Conservation (phyloP, 2,797 vertebrate species). For the Arnoldichthys spilopterus region DNA sequence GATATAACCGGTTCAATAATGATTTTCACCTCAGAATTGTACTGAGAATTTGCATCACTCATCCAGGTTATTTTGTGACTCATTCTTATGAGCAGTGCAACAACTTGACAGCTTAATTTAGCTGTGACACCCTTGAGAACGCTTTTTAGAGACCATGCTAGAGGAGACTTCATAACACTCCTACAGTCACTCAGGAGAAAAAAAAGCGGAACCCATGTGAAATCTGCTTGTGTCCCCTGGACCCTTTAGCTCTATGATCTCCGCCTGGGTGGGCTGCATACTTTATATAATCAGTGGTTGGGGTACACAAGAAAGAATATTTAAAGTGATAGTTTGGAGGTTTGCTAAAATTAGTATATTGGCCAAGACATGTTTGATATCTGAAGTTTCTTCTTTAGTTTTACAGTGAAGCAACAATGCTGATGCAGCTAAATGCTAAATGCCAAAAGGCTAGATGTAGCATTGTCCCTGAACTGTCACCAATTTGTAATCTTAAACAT, state of each 20-base stretch:
- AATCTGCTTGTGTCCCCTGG: conserved; percentile 13
- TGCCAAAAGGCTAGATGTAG: neutral
- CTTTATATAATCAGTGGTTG: conserved; percentile 1
- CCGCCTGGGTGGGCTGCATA: conserved; percentile 1
- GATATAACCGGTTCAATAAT: neutral
- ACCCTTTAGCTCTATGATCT: conserved; percentile 13
- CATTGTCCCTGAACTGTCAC: neutral
- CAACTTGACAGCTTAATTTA: conserved; percentile 49
- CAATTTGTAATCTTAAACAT: too few relatives aligned
- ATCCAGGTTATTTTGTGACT: conserved; percentile 31
- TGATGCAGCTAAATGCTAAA: neutral
- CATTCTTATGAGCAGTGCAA: conserved; percentile 28
- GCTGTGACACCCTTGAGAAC: conserved; percentile 39
- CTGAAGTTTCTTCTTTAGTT: neutral
- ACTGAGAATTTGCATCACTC: conserved; percentile 21
- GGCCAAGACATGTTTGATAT: neutral
- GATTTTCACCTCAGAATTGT: conserved; percentile 5
- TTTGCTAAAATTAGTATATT: neutral
- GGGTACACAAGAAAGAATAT: neutral
- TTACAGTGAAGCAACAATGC: neutral
- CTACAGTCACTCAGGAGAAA: conserved; percentile 20
- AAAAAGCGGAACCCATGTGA: conserved; percentile 12
- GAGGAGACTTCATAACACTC: conserved; percentile 47
- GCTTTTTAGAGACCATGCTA: conserved; percentile 28
- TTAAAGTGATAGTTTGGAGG: neutral